Percentiles rank a stretch among this genome's conserved stretches.
Evolutionary conservation across 37 sponge, comb jelly and placozoan species (phyloP).

Genomic region (Lycopodina hypogea): DNA sequence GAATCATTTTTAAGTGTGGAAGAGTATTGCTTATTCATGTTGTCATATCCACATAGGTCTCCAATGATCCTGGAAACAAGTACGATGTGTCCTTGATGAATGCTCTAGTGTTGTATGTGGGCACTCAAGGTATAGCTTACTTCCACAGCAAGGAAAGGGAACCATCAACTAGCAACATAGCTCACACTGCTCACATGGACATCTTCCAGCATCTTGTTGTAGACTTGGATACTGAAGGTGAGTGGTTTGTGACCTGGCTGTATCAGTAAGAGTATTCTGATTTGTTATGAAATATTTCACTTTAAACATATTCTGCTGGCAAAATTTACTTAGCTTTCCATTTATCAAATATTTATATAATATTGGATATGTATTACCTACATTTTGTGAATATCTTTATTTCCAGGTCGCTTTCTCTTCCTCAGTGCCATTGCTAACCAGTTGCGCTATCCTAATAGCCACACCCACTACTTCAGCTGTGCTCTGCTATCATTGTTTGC

Average conservation of each 20-base stretch:
- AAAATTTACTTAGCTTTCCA: not conserved
- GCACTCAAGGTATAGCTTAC: slow-evolving; percentile 86
- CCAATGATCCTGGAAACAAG: slow-evolving; percentile 79
- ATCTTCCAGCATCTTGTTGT: slow-evolving; percentile 92
- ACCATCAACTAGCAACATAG: slow-evolving; percentile 80
- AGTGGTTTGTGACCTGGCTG: slow-evolving; percentile 11
- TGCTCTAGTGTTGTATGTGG: slow-evolving; percentile 91
- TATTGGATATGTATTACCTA: not conserved
- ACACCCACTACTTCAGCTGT: slow-evolving; percentile 99
- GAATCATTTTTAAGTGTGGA: not conserved
- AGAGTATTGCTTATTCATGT: not conserved
- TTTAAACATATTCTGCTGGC: too few species aligned
- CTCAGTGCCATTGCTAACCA: slow-evolving; percentile 98
- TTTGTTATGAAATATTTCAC: too few species aligned
- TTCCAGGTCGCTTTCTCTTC: slow-evolving; percentile 94
- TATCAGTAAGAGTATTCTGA: not conserved
- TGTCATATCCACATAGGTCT: slow-evolving; percentile 34
- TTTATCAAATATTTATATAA: too few species aligned
- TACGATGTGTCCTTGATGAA: slow-evolving; percentile 95
- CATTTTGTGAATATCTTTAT: too few species aligned
- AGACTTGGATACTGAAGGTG: slow-evolving; percentile 96
- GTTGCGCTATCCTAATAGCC: slow-evolving; percentile 97
- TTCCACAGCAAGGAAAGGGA: slow-evolving; percentile 75
- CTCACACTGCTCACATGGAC: slow-evolving; percentile 95
- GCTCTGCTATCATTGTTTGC: slow-evolving; percentile 91